phyloP scores from a whole-genome alignment of 2,113 vertebrate genomes.

The Rissa tridactyla region DNA sequence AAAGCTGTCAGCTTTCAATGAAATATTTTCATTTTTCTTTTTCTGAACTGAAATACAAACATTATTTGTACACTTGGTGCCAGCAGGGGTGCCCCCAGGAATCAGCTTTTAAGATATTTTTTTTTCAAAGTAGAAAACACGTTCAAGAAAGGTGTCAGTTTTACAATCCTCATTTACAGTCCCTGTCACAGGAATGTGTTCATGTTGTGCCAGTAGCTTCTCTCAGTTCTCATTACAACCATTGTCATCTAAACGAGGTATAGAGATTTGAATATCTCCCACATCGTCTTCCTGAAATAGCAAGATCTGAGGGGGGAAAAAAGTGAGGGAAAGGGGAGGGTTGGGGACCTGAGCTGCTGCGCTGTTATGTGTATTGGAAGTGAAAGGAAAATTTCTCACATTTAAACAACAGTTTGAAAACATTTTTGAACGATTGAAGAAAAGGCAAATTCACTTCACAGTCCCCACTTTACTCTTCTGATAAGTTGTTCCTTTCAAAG shows the following conservation, averaged over 20 bases:
- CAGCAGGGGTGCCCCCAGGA: constrained; percentile 34
- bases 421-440: not conserved
- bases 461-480: not conserved
- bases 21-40: constrained; percentile 73
- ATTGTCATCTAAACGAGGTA: not conserved
- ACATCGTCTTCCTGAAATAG: not conserved
- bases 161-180: constrained; percentile 47
- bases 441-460: not conserved
- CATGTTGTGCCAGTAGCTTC: constrained; percentile 12
- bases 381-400: not conserved
- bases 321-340: not conserved
- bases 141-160: constrained; percentile 53
- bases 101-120: not conserved
- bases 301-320: not conserved
- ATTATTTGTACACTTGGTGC: constrained; percentile 70
- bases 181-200: not conserved
- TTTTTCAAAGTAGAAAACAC: constrained; percentile 24
- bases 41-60: constrained; percentile 70
- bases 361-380: not conserved
- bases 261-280: not conserved
- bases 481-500: not conserved
- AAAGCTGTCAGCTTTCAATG: constrained; percentile 74
- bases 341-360: not conserved
- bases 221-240: constrained; percentile 10
- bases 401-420: not conserved